Evolutionary conservation across 2,797 vertebrate genomes (phyloP).

Genomic region (Lepus townsendii): DNA sequence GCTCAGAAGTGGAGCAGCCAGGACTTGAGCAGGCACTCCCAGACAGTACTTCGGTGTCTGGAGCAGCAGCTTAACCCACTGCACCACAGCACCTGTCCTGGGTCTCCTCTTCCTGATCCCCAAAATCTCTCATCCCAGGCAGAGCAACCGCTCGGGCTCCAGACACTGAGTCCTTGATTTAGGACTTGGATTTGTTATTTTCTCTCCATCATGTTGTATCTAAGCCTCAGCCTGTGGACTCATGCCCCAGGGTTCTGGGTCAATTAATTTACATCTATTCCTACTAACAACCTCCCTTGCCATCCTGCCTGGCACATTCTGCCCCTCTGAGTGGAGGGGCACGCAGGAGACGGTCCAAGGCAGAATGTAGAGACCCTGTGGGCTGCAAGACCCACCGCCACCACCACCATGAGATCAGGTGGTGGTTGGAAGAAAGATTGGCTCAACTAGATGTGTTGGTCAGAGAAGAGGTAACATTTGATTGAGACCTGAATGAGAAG

Average conservation of each 20-base stretch:
- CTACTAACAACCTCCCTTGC: neutral
- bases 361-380: neutral
- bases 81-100: too few species aligned
- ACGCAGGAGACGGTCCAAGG: neutral
- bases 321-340: neutral
- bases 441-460: fast-evolving
- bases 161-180: neutral
- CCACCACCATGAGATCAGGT: neutral
- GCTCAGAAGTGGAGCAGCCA: too few species aligned
- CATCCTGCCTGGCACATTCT: neutral
- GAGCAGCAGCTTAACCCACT: too few species aligned
- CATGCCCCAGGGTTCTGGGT: fast-evolving
- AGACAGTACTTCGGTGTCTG: too few species aligned
- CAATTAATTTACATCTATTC: neutral
- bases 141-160: neutral
- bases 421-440: neutral
- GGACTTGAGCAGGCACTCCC: too few species aligned
- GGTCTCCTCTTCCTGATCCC: neutral
- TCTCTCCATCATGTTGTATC: neutral
- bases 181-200: neutral
- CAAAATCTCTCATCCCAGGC: neutral
- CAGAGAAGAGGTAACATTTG: neutral
- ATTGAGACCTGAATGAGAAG: neutral
- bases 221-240: neutral
- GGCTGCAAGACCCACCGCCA: neutral